Evolutionary conservation across 2,888 invertebrate genomes (phyloP).

Genomic region (Anagyrus pseudococci): DNA sequence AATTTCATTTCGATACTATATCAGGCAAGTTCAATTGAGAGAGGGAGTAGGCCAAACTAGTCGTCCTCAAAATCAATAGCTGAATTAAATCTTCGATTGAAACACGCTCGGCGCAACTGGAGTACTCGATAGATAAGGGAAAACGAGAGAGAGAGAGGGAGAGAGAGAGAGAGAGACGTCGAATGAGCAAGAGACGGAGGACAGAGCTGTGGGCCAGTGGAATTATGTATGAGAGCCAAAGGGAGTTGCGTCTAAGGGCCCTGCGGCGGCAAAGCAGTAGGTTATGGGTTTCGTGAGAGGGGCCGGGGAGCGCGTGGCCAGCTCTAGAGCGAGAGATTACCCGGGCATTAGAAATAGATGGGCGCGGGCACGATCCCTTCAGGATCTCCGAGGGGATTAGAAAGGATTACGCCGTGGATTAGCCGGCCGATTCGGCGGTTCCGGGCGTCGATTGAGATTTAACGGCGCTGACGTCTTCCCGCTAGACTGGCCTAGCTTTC

Average conservation of each 20-base stretch:
- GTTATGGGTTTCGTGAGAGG: constrained; percentile 34
- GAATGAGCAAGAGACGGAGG: background rate
- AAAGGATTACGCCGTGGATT: constrained; percentile 52
- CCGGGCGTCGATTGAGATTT: constrained; percentile 48
- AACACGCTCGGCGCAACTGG: no score
- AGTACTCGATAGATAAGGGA: no score
- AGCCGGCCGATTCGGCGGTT: constrained; percentile 48
- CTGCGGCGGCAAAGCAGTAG: constrained; percentile 9
- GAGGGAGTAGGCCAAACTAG: no score
- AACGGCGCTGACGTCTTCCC: constrained; percentile 39
- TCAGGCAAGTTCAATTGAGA: no score
- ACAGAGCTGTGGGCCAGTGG: background rate
- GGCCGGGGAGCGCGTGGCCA: background rate
- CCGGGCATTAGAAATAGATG: constrained; percentile 51
- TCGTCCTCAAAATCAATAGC: constrained; percentile 36
- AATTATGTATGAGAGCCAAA: background rate
- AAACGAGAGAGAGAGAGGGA: background rate
- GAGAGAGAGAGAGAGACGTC: background rate
- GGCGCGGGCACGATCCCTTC: constrained; percentile 43
- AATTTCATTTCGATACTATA: no score
- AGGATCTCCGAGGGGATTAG: constrained; percentile 48
- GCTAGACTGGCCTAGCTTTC: no score
- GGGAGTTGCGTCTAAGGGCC: background rate
- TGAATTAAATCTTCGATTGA: no score
- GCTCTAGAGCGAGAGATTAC: constrained; percentile 44